These are phyloP conservation scores for Dendrocincla tyrannina DNA, from an alignment of 2,797 vertebrate species.

Conservation along the genomic window DNA sequence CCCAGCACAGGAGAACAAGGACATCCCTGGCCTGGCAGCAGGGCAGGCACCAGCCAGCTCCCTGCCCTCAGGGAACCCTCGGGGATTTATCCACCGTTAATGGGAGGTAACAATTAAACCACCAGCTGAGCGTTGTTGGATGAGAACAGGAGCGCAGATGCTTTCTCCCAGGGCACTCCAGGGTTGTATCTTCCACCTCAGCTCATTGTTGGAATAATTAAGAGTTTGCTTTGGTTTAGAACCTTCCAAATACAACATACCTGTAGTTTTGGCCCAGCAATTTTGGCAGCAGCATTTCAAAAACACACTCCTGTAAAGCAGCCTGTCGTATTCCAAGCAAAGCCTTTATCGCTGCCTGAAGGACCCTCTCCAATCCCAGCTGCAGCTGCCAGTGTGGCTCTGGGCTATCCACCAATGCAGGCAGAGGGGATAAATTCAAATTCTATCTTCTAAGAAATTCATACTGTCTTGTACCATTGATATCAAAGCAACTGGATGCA, in stretches of 20 bases:
- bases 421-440: background rate
- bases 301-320: background rate
- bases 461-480: background rate
- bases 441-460: background rate
- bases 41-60: background rate
- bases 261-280: background rate
- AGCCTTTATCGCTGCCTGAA: background rate
- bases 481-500: conserved; percentile 10
- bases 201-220: background rate
- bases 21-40: background rate
- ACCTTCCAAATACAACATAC: background rate
- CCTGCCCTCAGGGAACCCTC: background rate
- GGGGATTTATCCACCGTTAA: accelerated
- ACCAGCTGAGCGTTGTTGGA: accelerated
- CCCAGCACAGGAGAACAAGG: accelerated
- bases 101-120: accelerated
- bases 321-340: background rate
- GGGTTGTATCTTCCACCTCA: background rate
- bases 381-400: background rate
- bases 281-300: background rate
- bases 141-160: background rate
- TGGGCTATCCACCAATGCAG: background rate
- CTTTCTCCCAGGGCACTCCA: background rate
- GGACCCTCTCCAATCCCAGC: background rate
- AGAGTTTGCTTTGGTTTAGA: background rate